Percentiles rank a stretch among this genome's conserved stretches.
Conservation (phyloP, 2,888 invertebrate genomes). For the Caenorhabditis sulstoni region DNA sequence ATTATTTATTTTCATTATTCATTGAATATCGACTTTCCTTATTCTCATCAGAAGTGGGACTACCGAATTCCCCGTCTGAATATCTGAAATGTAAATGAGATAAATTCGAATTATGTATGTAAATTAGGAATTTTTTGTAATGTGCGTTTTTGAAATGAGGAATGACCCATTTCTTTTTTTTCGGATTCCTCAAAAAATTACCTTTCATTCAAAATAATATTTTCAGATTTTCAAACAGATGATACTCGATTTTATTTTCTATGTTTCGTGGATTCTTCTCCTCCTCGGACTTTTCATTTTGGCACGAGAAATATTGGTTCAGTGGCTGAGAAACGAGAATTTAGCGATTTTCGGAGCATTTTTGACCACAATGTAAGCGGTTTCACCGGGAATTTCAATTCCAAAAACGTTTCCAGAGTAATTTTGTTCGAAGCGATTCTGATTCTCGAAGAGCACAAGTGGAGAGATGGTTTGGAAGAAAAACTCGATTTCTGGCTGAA, state of each 20-base stretch:
- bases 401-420: constrained; percentile 16
- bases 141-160: no score
- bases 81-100: no score
- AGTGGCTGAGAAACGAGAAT: constrained; percentile 31
- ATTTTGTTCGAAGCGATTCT: constrained; percentile 48
- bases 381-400: not conserved
- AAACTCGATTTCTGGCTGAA: not conserved
- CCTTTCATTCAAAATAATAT: not conserved
- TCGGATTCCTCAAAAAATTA: no score
- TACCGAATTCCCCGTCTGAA: no score
- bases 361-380: constrained; percentile 32
- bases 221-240: constrained; percentile 9
- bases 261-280: constrained; percentile 32
- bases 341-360: constrained; percentile 37
- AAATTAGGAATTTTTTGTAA: no score
- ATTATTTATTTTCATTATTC: no score
- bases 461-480: constrained; percentile 37
- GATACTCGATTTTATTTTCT: constrained; percentile 38
- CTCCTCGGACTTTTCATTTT: constrained; percentile 48
- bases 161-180: no score
- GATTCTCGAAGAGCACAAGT: constrained; percentile 48
- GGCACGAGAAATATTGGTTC: constrained; percentile 15
- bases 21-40: no score
- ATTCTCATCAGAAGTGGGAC: no score
- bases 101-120: no score